Conservation (phyloP, 2,113 vertebrate genomes). For the Phaetusa simplex region DNA sequence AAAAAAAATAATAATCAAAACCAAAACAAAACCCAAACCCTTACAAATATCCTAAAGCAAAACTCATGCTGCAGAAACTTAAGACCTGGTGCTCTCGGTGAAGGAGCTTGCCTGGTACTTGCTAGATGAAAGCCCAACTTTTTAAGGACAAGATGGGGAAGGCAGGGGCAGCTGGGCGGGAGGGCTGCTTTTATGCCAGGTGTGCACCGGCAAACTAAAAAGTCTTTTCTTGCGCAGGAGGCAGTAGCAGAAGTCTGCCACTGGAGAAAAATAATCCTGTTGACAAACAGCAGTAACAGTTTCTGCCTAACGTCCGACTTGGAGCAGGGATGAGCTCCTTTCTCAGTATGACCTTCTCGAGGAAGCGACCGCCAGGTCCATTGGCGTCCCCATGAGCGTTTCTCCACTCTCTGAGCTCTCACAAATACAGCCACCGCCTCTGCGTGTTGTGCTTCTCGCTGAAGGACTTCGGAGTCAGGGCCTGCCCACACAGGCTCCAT, state of each 20-base stretch:
- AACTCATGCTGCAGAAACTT: not conserved
- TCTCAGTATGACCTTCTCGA: fast-evolving
- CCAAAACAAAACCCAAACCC: not conserved
- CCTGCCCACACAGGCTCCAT: no score
- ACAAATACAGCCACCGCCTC: no score
- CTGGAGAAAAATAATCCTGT: not conserved
- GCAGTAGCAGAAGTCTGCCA: not conserved
- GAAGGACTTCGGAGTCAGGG: no score
- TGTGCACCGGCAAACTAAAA: not conserved
- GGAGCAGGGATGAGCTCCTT: not conserved
- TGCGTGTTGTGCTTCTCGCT: no score
- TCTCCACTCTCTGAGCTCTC: not conserved
- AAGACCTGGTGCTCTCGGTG: fast-evolving
- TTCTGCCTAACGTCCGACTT: not conserved
- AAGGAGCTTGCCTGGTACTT: not conserved
- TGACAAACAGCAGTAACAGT: not conserved
- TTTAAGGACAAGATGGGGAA: not conserved
- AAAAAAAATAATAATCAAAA: not conserved
- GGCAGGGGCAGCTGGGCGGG: not conserved
- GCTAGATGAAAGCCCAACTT: no score
- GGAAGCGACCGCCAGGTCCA: not conserved
- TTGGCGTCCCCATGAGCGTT: fast-evolving
- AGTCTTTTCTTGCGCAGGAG: not conserved
- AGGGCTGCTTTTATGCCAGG: not conserved
- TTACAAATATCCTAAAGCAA: not conserved